A percentile compares a stretch with the other conserved stretches of the same genome.
Evolutionary conservation across 2,113 vertebrate species (phyloP).

Genomic region (Poeciliopsis retropinna): DNA sequence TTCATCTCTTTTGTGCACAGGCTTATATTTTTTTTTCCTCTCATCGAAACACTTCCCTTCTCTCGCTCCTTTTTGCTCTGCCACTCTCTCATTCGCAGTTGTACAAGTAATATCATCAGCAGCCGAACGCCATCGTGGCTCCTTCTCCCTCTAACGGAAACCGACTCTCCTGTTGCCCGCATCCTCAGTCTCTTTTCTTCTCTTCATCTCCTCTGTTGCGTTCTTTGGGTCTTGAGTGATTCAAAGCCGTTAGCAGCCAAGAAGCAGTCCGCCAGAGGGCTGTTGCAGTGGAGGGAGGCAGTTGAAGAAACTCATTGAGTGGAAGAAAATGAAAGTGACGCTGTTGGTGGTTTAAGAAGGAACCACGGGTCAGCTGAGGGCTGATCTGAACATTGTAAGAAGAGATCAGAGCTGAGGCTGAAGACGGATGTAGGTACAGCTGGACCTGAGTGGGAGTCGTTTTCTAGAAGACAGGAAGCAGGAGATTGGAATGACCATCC

Average conservation of each 20-base stretch:
- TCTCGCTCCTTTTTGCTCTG: slow-evolving; percentile 5
- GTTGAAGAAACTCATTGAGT: slow-evolving; percentile 57
- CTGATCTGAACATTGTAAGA: slow-evolving; percentile 29
- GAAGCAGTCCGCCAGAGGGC: slow-evolving; percentile 11
- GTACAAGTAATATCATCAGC: slow-evolving; percentile 37
- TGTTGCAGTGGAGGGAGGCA: slow-evolving; percentile 10
- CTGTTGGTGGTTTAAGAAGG: slow-evolving; percentile 27
- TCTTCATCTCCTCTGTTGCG: slow-evolving; percentile 37
- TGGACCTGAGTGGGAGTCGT: slow-evolving; percentile 31
- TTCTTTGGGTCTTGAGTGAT: slow-evolving; percentile 52
- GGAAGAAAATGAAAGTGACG: slow-evolving; percentile 26
- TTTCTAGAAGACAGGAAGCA: slow-evolving; percentile 1
- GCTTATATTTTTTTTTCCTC: slow-evolving; percentile 18
- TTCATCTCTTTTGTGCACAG: slow-evolving; percentile 34
- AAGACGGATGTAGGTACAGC: slow-evolving; percentile 6
- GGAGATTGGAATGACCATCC: slow-evolving; percentile 14
- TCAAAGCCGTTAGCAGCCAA: slow-evolving; percentile 39
- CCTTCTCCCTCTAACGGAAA: slow-evolving; percentile 48
- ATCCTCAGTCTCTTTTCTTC: slow-evolving; percentile 4
- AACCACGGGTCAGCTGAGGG: slow-evolving; percentile 35
- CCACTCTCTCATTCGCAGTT: slow-evolving; percentile 34
- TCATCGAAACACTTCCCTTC: slow-evolving; percentile 33
- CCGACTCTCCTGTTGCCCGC: slow-evolving; percentile 55
- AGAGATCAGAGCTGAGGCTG: slow-evolving; percentile 7
- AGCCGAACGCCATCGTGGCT: slow-evolving; percentile 33